A percentile compares a stretch with the other conserved stretches of the same genome.
These are phyloP conservation scores for Clarias macrocephalus DNA, from an alignment of 2,113 vertebrate genomes.

Conservation along the genomic window DNA sequence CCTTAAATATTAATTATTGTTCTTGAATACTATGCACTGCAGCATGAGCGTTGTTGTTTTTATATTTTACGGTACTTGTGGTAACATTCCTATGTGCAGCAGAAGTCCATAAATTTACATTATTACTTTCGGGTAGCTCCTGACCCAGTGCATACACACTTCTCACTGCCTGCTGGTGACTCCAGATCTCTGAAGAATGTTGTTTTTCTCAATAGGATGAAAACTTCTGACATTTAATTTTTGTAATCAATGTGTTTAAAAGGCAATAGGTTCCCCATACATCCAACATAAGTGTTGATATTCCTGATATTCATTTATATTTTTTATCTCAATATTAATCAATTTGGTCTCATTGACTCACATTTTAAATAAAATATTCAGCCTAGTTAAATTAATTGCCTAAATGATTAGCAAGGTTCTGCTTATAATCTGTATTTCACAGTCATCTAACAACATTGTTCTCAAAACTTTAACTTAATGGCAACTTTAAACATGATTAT, in stretches of 20 bases:
- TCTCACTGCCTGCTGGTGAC: not conserved
- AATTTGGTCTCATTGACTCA: not conserved
- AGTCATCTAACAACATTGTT: not conserved
- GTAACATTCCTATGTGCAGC: constrained; percentile 22
- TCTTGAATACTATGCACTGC: constrained; percentile 29
- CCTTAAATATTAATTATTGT: constrained; percentile 40
- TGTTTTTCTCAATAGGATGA: not conserved
- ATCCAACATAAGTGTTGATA: not conserved
- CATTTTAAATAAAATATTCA: not conserved
- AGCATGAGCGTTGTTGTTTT: constrained; percentile 34
- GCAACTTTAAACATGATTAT: not conserved
- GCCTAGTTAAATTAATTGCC: not conserved
- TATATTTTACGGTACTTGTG: constrained; percentile 32
- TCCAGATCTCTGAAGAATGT: not conserved
- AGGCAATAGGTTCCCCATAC: not conserved
- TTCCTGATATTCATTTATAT: not conserved
- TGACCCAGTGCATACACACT: constrained; percentile 15
- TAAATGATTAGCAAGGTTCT: not conserved
- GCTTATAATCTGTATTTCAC: not conserved
- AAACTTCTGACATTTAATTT: not conserved
- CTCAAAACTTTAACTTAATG: not conserved
- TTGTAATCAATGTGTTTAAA: not conserved
- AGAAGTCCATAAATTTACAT: constrained; percentile 28
- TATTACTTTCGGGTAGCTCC: constrained; percentile 25
- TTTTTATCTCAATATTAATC: not conserved